A percentile compares a stretch with the other conserved stretches of the same genome.
Evolutionary conservation across 30 jellyfish, hydroid and myxozoan genomes (phyloP).

Genomic region (Pseudorhiza aurosa): DNA sequence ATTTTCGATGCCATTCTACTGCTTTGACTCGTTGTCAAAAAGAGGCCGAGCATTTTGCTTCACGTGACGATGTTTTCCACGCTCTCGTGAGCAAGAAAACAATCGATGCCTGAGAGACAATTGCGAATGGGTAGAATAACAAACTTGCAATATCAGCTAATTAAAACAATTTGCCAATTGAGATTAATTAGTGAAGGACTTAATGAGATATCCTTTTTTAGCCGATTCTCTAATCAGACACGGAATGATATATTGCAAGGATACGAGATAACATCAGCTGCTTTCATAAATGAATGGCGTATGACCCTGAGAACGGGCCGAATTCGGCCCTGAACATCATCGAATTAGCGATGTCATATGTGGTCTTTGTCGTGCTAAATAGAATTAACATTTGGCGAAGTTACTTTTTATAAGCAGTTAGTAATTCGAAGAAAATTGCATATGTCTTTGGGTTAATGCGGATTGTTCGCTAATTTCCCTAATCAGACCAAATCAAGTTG

Average conservation of each 20-base stretch:
- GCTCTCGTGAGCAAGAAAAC: slow-evolving; percentile 15
- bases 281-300: slow-evolving; percentile 26
- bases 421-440: background rate
- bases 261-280: slow-evolving; percentile 5
- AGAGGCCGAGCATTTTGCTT: no score
- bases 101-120: background rate
- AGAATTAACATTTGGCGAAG: slow-evolving; percentile 47
- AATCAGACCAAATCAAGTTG: background rate
- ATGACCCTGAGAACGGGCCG: slow-evolving; percentile 51
- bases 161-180: slow-evolving; percentile 42
- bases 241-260: background rate
- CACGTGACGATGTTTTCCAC: no score
- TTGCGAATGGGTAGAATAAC: slow-evolving; percentile 28
- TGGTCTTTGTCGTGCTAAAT: slow-evolving; percentile 33
- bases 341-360: slow-evolving; percentile 25
- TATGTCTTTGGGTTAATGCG: slow-evolving; percentile 3
- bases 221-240: slow-evolving; percentile 58
- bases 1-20: no score
- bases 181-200: slow-evolving; percentile 11
- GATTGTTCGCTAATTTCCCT: background rate
- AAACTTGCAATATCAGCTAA: slow-evolving; percentile 39
- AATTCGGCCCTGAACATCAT: slow-evolving; percentile 9
- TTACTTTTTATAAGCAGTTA: background rate
- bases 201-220: slow-evolving; percentile 49
- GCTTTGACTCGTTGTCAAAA: no score